Evolutionary conservation across 2,888 invertebrate species (phyloP).

Genomic region (Tipula vernalis): DNA sequence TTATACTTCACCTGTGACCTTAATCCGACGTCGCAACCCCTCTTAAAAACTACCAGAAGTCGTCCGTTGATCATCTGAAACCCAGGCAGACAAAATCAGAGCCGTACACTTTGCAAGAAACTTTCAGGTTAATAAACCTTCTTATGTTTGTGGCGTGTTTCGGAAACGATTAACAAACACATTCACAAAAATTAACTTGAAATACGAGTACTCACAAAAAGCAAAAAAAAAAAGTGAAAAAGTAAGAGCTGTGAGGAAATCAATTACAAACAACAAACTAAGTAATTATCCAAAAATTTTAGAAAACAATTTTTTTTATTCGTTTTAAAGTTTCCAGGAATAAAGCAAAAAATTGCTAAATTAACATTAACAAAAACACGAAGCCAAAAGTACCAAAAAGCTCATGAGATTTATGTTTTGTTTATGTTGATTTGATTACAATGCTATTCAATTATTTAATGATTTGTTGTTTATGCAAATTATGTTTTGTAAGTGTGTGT

Average conservation of each 20-base stretch:
- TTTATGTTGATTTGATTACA: not conserved
- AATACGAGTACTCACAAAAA: not conserved
- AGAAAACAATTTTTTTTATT: not conserved
- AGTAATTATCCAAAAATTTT: not conserved
- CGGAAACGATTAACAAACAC: not conserved
- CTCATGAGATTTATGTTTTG: not conserved
- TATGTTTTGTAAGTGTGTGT: not conserved
- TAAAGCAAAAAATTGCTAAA: not conserved
- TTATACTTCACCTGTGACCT: too few species aligned
- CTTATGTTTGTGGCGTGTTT: not conserved
- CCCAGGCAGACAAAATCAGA: too few species aligned
- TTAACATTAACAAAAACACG: not conserved
- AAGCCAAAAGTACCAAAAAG: not conserved
- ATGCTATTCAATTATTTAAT: not conserved
- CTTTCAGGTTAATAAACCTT: too few species aligned
- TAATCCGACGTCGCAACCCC: too few species aligned
- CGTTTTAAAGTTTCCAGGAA: not conserved
- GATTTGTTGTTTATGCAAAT: not conserved
- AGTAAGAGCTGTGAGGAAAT: not conserved
- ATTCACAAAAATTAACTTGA: not conserved
- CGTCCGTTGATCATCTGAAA: too few species aligned
- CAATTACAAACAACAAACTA: not conserved
- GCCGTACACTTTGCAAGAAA: too few species aligned
- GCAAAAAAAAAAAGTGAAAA: not conserved
- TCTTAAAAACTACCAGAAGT: too few species aligned